Percentiles rank a stretch among this genome's conserved stretches.
phyloP scores from a whole-genome alignment of 2,888 invertebrate genomes.

The Mesoligia furuncula region DNA sequence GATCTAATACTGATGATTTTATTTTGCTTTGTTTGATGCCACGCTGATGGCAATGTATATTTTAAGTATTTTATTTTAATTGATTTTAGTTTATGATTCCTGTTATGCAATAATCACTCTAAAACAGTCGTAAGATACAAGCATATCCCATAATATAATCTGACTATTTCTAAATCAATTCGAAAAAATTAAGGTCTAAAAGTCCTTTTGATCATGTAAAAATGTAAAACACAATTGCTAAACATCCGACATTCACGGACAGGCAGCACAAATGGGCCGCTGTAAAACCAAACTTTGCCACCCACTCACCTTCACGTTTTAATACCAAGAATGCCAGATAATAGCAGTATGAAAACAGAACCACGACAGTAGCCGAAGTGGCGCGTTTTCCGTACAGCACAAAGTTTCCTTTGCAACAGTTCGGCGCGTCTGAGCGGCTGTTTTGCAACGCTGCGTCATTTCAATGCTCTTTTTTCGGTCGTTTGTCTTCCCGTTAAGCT shows the following conservation, averaged over 20 bases:
- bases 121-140: background rate
- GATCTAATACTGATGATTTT: background rate
- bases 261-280: background rate
- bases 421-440: conserved; percentile 61
- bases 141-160: background rate
- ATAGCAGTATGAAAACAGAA: conserved; percentile 44
- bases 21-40: background rate
- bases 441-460: conserved; percentile 70
- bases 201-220: background rate
- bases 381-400: conserved; percentile 42
- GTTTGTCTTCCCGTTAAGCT: conserved; percentile 77
- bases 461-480: conserved; percentile 75
- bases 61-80: background rate
- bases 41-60: no score
- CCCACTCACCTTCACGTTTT: conserved; percentile 30
- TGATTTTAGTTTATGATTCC: background rate
- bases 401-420: conserved; percentile 60
- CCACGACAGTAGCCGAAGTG: conserved; percentile 40
- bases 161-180: background rate
- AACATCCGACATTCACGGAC: conserved; percentile 6
- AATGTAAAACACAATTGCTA: conserved; percentile 4
- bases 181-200: background rate
- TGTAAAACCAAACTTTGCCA: conserved; percentile 17
- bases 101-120: background rate
- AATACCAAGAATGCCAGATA: conserved; percentile 59